A percentile compares a stretch with the other conserved stretches of the same genome.
Evolutionary conservation across 1,140 invertebrate genomes (phyloP).

Genomic region (Muscidifurax raptorellus): DNA sequence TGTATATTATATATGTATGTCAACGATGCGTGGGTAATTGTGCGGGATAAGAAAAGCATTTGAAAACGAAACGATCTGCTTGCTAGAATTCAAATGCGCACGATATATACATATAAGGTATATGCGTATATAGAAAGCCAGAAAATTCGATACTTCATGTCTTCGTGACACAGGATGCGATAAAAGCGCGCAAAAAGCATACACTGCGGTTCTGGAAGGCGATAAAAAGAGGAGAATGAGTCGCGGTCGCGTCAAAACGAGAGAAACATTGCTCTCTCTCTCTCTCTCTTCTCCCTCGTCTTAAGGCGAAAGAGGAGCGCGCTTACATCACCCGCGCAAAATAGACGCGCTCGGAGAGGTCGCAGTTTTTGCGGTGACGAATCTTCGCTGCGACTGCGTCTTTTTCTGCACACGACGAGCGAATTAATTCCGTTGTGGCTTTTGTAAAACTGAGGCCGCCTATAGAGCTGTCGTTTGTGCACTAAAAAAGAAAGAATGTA

Average conservation of each 20-base stretch:
- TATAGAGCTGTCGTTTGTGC: too few species aligned
- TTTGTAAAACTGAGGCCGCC: background rate
- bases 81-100: background rate
- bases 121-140: background rate
- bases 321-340: background rate
- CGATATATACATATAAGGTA: too few species aligned
- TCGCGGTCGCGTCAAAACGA: background rate
- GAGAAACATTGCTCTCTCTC: background rate
- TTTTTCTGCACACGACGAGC: background rate
- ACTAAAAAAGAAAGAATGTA: background rate
- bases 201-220: background rate
- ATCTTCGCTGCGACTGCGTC: background rate
- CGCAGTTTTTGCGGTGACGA: background rate
- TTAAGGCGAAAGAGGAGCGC: background rate
- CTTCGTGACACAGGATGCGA: background rate
- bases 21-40: background rate
- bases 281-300: too few species aligned
- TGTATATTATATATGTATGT: too few species aligned
- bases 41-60: background rate
- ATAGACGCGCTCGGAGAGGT: background rate
- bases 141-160: background rate
- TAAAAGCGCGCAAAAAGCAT: background rate
- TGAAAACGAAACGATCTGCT: background rate
- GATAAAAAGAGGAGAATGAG: background rate
- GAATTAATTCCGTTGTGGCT: background rate